phyloP scores from a whole-genome alignment of 1,140 invertebrate genomes.

The Grapholita molesta region DNA sequence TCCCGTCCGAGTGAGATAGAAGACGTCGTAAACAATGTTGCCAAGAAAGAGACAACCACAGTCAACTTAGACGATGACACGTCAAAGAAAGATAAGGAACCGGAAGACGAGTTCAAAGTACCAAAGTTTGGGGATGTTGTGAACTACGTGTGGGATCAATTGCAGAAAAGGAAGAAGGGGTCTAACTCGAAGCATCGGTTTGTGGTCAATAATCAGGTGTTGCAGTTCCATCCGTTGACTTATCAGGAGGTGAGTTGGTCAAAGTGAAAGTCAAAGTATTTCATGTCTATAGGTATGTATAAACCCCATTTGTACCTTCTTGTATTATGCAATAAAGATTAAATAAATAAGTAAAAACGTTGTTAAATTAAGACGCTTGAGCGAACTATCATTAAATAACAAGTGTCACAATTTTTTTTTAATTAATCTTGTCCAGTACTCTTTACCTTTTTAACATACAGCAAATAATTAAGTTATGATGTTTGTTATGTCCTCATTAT shows the following conservation, averaged over 20 bases:
- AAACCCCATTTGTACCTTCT: too few species aligned
- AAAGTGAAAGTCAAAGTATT: too few species aligned
- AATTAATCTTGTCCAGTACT: too few species aligned
- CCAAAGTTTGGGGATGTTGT: conserved; percentile 83
- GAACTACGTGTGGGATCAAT: conserved; percentile 82
- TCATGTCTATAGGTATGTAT: too few species aligned
- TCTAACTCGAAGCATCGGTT: conserved; percentile 78
- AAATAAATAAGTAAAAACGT: too few species aligned
- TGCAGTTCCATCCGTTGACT: conserved; percentile 82
- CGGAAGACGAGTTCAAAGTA: conserved; percentile 49
- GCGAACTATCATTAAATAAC: too few species aligned
- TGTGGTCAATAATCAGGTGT: conserved; percentile 81
- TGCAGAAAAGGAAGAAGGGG: conserved; percentile 79
- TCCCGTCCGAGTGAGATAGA: conserved; percentile 77
- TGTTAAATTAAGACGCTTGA: too few species aligned
- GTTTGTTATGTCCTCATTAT: too few species aligned
- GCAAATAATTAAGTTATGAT: too few species aligned
- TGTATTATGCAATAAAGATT: too few species aligned
- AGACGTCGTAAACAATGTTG: conserved; percentile 70
- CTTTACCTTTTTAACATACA: too few species aligned
- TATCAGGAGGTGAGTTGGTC: conserved; percentile 80
- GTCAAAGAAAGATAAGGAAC: conserved; percentile 45
- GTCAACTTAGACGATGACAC: conserved; percentile 52
- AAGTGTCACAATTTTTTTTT: too few species aligned
- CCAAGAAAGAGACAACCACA: conserved; percentile 50